Conservation (phyloP, 2,113 vertebrate species). For the Corapipo altera region DNA sequence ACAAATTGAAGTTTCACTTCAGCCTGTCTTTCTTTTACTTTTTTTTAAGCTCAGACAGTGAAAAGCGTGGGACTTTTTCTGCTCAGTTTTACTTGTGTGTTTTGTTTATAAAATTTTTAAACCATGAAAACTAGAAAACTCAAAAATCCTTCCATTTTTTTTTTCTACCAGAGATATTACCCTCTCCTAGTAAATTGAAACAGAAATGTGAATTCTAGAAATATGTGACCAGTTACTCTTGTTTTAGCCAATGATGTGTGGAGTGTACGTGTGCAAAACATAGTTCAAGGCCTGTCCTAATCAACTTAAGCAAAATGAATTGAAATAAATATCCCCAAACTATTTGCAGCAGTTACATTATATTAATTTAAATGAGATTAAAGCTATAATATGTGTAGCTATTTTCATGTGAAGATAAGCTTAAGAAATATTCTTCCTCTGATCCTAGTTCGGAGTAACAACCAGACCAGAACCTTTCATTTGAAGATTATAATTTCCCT, state of each 20-base stretch:
- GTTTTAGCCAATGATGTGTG: not conserved
- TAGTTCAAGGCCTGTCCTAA: conserved; percentile 19
- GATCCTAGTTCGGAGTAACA: conserved; percentile 1
- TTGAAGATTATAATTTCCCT: not conserved
- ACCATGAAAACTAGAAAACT: too few species aligned
- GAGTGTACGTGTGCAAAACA: conserved; percentile 12
- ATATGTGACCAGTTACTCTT: not conserved
- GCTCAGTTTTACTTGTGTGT: not conserved
- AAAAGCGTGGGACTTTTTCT: not conserved
- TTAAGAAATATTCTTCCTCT: not conserved
- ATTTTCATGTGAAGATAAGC: conserved; percentile 28
- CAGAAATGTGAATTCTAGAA: not conserved
- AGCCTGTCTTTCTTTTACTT: not conserved
- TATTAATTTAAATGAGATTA: conserved; percentile 52
- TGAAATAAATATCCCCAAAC: conserved; percentile 23
- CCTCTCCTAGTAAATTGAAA: not conserved
- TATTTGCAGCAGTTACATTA: conserved; percentile 37
- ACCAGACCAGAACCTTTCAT: not conserved
- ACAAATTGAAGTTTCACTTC: not conserved
- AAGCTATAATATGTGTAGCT: not conserved
- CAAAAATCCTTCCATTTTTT: not conserved
- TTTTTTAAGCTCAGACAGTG: not conserved
- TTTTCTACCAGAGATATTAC: not conserved
- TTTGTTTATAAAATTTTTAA: not conserved
- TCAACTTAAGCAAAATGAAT: conserved; percentile 42